Conservation (phyloP, 2,797 vertebrate species). For the Gadopsis bispinosus region DNA sequence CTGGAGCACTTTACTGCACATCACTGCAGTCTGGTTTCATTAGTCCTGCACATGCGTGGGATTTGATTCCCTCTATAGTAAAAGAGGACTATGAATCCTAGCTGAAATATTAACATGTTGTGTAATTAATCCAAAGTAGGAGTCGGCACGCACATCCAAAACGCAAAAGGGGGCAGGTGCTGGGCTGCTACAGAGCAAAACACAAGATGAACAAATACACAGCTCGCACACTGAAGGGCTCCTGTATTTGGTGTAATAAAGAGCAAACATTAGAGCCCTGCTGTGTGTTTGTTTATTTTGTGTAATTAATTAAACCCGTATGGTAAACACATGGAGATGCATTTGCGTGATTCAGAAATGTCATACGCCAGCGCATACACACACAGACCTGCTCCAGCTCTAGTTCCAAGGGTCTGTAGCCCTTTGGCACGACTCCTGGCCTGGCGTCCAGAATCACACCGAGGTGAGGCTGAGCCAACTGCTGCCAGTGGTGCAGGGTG, state of each 20-base stretch:
- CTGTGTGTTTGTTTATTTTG: too few relatives aligned
- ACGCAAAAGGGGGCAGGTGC: too few relatives aligned
- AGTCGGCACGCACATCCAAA: too few relatives aligned
- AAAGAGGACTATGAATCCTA: not conserved
- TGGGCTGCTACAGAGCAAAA: too few relatives aligned
- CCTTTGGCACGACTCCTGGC: conserved; percentile 96
- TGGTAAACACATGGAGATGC: not conserved
- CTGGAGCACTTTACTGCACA: not conserved
- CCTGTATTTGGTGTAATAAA: too few relatives aligned
- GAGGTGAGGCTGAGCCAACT: conserved; percentile 96
- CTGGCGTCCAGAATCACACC: conserved; percentile 96
- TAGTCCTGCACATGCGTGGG: too few relatives aligned
- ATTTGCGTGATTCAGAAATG: not conserved
- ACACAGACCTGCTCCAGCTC: conserved; percentile 92
- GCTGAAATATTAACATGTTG: not conserved
- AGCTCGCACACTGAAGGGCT: too few relatives aligned
- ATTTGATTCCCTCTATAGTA: not conserved
- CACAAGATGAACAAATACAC: too few relatives aligned
- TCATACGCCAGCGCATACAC: not conserved
- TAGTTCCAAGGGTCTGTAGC: conserved; percentile 94
- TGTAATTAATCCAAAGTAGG: too few relatives aligned
- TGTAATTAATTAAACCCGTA: not conserved
- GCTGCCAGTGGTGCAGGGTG: conserved; percentile 99
- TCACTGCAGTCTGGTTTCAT: not conserved
- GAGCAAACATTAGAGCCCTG: too few relatives aligned